phyloP scores from a whole-genome alignment of 2,888 invertebrate species.

The Steinernema scapterisci region DNA sequence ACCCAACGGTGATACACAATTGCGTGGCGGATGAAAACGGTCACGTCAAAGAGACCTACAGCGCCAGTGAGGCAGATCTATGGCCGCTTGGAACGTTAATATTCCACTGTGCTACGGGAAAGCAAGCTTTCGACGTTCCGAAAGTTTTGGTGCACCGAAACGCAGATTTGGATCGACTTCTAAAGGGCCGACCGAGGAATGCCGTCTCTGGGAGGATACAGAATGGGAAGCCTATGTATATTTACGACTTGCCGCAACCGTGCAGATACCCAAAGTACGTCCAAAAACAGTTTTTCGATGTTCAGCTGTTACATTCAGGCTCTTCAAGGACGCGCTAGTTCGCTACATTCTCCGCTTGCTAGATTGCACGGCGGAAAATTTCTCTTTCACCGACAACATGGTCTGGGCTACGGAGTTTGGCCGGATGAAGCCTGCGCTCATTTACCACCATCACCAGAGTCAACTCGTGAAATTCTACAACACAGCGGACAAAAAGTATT shows the following conservation, averaged over 20 bases:
- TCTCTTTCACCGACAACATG: background rate
- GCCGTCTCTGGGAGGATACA: background rate
- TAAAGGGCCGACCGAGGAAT: background rate
- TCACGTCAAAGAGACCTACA: background rate
- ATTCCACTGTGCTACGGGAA: constrained; percentile 9
- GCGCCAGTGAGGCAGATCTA: background rate
- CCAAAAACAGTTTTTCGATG: background rate
- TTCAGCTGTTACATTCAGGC: background rate
- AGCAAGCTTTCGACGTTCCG: background rate
- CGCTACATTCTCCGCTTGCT: background rate
- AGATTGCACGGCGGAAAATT: background rate
- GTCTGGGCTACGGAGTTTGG: background rate
- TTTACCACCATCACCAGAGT: background rate
- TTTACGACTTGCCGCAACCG: background rate
- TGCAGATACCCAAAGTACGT: constrained; percentile 8
- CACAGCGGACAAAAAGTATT: background rate
- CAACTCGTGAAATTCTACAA: background rate
- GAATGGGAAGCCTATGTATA: background rate
- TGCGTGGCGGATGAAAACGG: background rate
- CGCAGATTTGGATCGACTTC: background rate
- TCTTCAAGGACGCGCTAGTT: constrained; percentile 6
- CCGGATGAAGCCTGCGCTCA: background rate
- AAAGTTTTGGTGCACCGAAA: background rate
- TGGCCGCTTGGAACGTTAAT: background rate
- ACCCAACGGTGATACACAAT: background rate